Evolutionary conservation across 2,888 invertebrate genomes (phyloP), one percentile per base, ranked within the genome.

Genomic region (Lithophane ornitopus): DNA sequence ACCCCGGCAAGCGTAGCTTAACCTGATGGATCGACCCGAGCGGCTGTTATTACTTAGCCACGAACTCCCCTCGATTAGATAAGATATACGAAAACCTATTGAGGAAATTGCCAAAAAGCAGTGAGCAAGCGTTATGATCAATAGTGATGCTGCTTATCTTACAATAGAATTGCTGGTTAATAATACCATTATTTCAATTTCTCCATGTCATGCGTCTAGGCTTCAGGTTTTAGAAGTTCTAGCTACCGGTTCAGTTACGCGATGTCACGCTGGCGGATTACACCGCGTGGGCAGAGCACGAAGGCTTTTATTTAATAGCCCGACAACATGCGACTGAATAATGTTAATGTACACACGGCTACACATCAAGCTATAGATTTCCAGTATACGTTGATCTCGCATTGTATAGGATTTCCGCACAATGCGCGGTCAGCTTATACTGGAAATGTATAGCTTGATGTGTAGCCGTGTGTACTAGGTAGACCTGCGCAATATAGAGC

Each of bases 191-290:
- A 39, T 28, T 52, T 46, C 1, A 56, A 41, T 34, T 12, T 26
- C 8, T 65, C 34, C 8, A 16, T 26, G 16, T 6, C 14, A 56
- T 14, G 4, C 19, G 63, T n/a, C 65, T 69, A 81, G 58, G 22
- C 54, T 80, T 65, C 63, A 67, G 56, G 34, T 73, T 58, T 78
- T 69, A 19, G 67, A 78, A 34, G 65, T 69, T 46, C 65, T 26
- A 54, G 56, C 80, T 83, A 79, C 82, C 66, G 80, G 75, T 72
- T 80, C 80, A 19, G 69, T 82, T 65, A 58, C 75, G 82, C 82
- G 84, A 82, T 82, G 84, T 83, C 80, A 83, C 80, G 75, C 84
- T 66, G 54, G n/a, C n/a, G 46, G 46, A 34, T 54, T 62, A 39
- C 62, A 16, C 58, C 7, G 61, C 71, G 68, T 71, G 58, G 67